Conservation (phyloP, 2,113 vertebrate species). For the Otocyon megalotis region DNA sequence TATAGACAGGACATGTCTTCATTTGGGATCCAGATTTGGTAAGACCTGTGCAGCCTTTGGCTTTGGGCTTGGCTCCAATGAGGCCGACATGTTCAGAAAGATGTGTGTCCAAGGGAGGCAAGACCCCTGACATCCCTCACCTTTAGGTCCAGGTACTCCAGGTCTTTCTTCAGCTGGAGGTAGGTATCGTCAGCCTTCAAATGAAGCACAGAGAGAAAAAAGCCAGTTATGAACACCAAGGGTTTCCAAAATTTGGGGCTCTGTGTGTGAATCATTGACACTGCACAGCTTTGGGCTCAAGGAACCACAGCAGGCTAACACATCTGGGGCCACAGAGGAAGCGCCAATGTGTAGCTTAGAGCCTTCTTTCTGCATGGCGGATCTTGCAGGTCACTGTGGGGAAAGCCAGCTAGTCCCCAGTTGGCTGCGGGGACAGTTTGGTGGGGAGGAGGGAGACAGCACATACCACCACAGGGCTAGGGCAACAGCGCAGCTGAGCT, state of each 20-base stretch:
- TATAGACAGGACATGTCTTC: not conserved
- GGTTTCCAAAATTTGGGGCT: not conserved
- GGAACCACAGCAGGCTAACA: conserved; percentile 48
- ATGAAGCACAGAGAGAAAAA: conserved; percentile 85
- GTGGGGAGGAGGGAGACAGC: not conserved
- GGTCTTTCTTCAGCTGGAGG: conserved; percentile 98
- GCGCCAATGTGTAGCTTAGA: conserved; percentile 38
- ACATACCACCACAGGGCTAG: not conserved
- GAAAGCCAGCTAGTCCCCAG: not conserved
- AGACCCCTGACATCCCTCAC: conserved; percentile 86
- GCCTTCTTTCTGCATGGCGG: not conserved
- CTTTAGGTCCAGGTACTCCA: conserved; percentile 99
- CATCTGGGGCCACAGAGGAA: conserved; percentile 37
- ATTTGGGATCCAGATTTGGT: not conserved
- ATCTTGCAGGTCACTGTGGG: not conserved
- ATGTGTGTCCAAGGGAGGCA: conserved; percentile 40
- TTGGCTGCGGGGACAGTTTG: not conserved
- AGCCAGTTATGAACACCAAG: conserved; percentile 70
- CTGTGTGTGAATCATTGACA: not conserved
- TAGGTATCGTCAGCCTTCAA: conserved; percentile 98
- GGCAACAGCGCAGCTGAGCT: not conserved
- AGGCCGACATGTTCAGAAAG: not conserved
- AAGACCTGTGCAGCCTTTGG: not conserved
- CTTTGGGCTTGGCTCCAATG: not conserved
- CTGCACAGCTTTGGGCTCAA: not conserved